Conservation (phyloP, 2,797 vertebrate genomes). For the Agapornis canus region DNA sequence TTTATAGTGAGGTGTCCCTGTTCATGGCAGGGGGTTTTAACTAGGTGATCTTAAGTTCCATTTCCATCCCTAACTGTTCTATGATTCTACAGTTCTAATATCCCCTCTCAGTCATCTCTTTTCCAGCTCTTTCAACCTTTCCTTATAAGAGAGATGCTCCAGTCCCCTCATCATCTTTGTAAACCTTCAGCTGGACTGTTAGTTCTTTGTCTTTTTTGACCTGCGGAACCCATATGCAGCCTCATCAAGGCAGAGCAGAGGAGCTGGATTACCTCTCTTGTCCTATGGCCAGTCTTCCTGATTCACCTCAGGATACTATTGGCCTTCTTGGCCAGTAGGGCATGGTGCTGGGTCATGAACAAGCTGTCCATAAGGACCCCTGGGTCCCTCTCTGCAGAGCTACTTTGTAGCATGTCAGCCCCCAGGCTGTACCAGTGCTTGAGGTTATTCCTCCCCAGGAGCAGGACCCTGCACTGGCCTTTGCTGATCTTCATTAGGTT, state of each 20-base stretch:
- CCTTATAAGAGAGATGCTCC: not conserved
- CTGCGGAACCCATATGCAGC: not conserved
- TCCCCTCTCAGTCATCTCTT: not conserved
- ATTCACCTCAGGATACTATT: not conserved
- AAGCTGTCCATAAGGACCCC: not conserved
- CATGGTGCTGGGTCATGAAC: not conserved
- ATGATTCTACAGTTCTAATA: not conserved
- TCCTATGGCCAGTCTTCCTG: not conserved
- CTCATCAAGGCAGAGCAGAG: not conserved
- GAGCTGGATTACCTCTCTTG: not conserved
- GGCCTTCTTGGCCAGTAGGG: not conserved
- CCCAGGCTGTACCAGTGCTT: not conserved
- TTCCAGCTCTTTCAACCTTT: not conserved
- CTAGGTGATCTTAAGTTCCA: not conserved
- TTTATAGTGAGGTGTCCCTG: not conserved
- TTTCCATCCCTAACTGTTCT: not conserved
- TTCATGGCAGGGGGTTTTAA: too few species aligned
- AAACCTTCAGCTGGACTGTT: not conserved
- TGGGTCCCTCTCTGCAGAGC: not conserved
- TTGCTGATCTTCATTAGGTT: not conserved
- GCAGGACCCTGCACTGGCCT: not conserved
- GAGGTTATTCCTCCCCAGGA: not conserved
- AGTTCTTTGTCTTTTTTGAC: not conserved
- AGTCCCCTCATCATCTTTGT: not conserved
- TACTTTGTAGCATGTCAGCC: not conserved